Conservation (phyloP, 2,113 vertebrate genomes). For the Leptosomus discolor region DNA sequence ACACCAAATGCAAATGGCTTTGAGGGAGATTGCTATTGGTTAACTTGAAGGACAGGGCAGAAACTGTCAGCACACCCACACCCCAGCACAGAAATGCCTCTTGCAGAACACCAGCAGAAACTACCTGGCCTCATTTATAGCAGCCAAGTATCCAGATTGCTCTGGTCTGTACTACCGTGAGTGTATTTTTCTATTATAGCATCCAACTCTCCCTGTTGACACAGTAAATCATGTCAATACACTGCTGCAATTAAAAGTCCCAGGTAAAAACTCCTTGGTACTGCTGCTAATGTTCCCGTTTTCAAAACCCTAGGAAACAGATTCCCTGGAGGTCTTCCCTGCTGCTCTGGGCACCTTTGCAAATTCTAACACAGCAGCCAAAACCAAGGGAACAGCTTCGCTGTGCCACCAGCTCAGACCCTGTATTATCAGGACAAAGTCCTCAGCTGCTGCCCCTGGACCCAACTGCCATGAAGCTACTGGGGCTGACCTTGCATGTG, state of each 20-base stretch:
- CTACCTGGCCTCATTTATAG: not conserved
- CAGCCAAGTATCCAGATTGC: accelerated
- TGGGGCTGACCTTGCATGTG: not conserved
- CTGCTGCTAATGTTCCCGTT: not conserved
- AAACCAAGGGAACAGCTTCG: not conserved
- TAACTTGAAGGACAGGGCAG: not conserved
- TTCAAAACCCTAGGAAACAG: not conserved
- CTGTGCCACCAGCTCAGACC: not conserved
- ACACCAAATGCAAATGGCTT: accelerated
- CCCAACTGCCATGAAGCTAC: no score
- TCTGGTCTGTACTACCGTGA: not conserved
- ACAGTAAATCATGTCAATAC: no score
- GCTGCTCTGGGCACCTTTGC: not conserved
- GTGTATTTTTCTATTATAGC: accelerated
- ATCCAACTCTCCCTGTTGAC: not conserved
- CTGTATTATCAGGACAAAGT: no score
- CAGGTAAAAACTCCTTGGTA: not conserved
- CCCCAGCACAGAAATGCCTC: not conserved
- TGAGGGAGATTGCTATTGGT: not conserved
- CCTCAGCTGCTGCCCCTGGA: not conserved
- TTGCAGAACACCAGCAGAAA: not conserved
- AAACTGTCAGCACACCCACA: not conserved
- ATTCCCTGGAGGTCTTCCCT: not conserved
- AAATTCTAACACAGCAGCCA: not conserved
- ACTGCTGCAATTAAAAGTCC: not conserved